A percentile compares a stretch with the other conserved stretches of the same genome.
These are phyloP conservation scores for Phortica magna DNA, from an alignment of 2,888 invertebrate genomes.

Conservation along the genomic window DNA sequence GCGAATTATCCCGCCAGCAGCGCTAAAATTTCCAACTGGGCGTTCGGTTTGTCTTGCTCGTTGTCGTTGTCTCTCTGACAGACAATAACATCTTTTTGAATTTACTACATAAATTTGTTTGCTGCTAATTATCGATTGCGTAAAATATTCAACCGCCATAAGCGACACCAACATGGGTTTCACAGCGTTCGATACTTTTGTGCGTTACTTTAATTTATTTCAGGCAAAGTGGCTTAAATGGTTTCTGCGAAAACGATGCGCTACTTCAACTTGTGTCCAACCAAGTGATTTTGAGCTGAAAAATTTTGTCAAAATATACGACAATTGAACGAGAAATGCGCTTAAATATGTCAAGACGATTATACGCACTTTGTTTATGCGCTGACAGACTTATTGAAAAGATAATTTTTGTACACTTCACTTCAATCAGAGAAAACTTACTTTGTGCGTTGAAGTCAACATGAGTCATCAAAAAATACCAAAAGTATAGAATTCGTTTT, in stretches of 20 bases:
- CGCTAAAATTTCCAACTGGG: neutral
- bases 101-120: slow-evolving; percentile 69
- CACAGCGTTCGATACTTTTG: neutral
- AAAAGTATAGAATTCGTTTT: neutral
- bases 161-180: slow-evolving; percentile 25
- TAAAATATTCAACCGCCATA: slow-evolving; percentile 49
- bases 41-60: too few species aligned
- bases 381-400: slow-evolving; percentile 63
- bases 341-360: slow-evolving; percentile 17
- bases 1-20: neutral
- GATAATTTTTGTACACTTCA: neutral
- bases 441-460: slow-evolving; percentile 51
- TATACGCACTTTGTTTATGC: slow-evolving; percentile 30
- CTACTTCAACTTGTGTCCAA: neutral
- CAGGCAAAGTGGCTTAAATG: slow-evolving; percentile 17
- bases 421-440: slow-evolving; percentile 9
- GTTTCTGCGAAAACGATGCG: slow-evolving; percentile 6
- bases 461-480: slow-evolving; percentile 57
- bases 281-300: neutral
- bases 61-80: slow-evolving; percentile 51
- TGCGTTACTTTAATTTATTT: neutral
- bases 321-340: slow-evolving; percentile 24
- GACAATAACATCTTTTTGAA: slow-evolving; percentile 73
- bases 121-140: slow-evolving; percentile 66
- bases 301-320: neutral